Evolutionary conservation across 1,140 invertebrate genomes (phyloP), one percentile per base, ranked within the genome.

Genomic region (Heliothis virescens): DNA sequence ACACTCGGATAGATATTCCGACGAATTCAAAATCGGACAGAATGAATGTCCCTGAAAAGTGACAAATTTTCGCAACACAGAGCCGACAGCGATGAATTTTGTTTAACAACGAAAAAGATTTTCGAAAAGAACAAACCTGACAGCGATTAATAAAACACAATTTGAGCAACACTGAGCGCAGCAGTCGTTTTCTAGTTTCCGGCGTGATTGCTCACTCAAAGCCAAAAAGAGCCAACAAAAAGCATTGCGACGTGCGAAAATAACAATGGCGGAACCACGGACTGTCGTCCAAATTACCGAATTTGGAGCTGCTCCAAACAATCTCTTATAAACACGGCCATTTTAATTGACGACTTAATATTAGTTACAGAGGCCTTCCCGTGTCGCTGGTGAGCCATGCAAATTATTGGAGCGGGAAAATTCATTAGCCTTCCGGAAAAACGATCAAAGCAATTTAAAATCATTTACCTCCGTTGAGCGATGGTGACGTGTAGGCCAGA

Each of bases 381-480:
- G 71, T 55, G 57, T 79, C 67, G 79, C 83, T 86, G 76, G 29
- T 85, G 82, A 88, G 81, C 85, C 81, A 80, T 83, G 83, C 82
- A 80, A 84, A 80, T 92, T 89, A 94, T 85, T 92, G 86, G 89
- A 89, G 90, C 92, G 91, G 80, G 86, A 92, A 78, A 90, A 92
- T 94, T 92, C 90, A 92, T 92, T 91, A 92, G 85, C 90, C 86
- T 90, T 92, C 90, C 91, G 87, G 90, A 89, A 92, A 89, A 92
- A 92, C 87, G 92, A 94, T 94, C 92, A 94, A 94, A 94, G 92
- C 86, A 89, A 92, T 92, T 92, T 90, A 90, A 89, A 90, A 67
- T 63, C 84, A 83, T 88, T 90, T 88, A 88, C 34, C 34, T 9
- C 3, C 82, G 84, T 85, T 67, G 78, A 79, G 63, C 69, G 73